Conservation (phyloP, 53 echinoderm and acorn worm species). For the Antedon mediterranea region DNA sequence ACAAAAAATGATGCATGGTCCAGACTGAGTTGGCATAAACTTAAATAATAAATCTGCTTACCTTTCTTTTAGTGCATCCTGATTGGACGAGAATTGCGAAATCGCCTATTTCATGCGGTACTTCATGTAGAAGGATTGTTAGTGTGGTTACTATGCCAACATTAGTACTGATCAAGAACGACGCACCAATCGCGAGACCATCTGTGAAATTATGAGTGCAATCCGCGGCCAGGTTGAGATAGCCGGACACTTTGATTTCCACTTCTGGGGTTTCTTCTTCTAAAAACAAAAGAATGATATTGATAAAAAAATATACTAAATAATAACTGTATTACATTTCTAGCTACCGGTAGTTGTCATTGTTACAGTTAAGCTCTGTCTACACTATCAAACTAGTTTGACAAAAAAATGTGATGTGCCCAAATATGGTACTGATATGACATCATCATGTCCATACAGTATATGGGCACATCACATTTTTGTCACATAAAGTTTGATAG, state of each 20-base stretch:
- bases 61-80: conserved; percentile 90
- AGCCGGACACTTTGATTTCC: conserved; percentile 55
- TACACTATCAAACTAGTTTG: too few species aligned
- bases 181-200: conserved; percentile 87
- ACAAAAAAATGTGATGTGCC: too few species aligned
- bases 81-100: conserved; percentile 97
- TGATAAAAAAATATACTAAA: too few species aligned
- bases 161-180: conserved; percentile 72
- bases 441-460: too few species aligned
- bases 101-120: conserved; percentile 90
- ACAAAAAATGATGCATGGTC: too few species aligned
- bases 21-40: too few species aligned
- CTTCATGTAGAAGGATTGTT: conserved; percentile 87
- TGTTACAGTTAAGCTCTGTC: too few species aligned
- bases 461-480: too few species aligned
- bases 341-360: too few species aligned
- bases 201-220: conserved; percentile 97
- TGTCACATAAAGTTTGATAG: too few species aligned
- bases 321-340: too few species aligned
- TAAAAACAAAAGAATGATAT: neutral
- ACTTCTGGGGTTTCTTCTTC: neutral
- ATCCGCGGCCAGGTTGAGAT: conserved; percentile 83
- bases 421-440: too few species aligned
- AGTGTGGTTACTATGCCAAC: conserved; percentile 82
- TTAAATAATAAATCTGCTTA: neutral